Evolutionary conservation across 2,797 vertebrate genomes (phyloP), one percentile per base, ranked within the genome.

Genomic region (Tokudaia muenninki): DNA sequence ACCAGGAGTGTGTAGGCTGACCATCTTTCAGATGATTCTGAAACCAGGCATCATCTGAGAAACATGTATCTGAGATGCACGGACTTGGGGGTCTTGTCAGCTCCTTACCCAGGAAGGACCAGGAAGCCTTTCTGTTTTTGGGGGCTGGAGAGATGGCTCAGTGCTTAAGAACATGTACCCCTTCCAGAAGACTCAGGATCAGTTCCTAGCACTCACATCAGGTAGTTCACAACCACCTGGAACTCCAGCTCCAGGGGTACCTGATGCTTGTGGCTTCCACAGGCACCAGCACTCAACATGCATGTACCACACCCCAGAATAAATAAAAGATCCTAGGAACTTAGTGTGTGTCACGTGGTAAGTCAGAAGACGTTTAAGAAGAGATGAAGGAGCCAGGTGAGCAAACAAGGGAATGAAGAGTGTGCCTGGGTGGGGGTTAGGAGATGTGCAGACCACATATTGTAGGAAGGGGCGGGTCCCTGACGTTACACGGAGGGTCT

Each of bases 1-100:
- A 61, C 47, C 44, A 93, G 87, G 82, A 79, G 79, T 87, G 79
- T 96, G 41, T 87, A 59, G 77, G 52, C 63, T 75, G 41, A 75
- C 22, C 70, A 10, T 74, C n/a, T 21, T n/a, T 96, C 52, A 52
- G 50, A 37, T 91, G 59, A 87, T 80, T 90, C 41, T 94, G 41
- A 87, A 13, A 59, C 21, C 34, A 87, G 52, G 92, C 78, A 24
- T 93, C 37, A 63, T 81, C n/a, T 86, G 17, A 24, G 90, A 41
- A 83, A 11, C 74, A 47, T 37, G 29, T 59, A 86, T 95, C 77
- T 59, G 13, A 67, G 80, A 14, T 77, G 12, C 61, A 93, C 16
- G 72, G 22, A 89, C 34, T 29, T 87, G 13, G 82, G 22, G 21
- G 59, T 26, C 87, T 8, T 84, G 22, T 77, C 41, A 47, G 5